Evolutionary conservation across 2,113 vertebrate genomes (phyloP).

Genomic region (Felis catus): F.catus_Fca126_mat1.0 CM031424.1:87206501-87207000

Average conservation of each 20-base stretch:
- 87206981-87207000: too few species aligned
- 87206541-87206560: background rate
- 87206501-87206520: background rate
- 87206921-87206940: too few species aligned
- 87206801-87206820: too few species aligned
- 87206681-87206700: background rate
- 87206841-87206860: too few species aligned
- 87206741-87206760: background rate
- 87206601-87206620: background rate
- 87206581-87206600: background rate
- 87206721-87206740: background rate
- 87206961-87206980: too few species aligned
- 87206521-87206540: background rate
- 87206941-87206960: too few species aligned
- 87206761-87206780: background rate
- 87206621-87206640: too few species aligned
- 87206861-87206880: too few species aligned
- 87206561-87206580: background rate
- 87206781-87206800: too few species aligned
- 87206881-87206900: too few species aligned
- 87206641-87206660: background rate
- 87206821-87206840: too few species aligned
- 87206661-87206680: background rate
- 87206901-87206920: too few species aligned
- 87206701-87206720: background rate